Percentiles rank a stretch among this genome's conserved stretches.
These are phyloP conservation scores for Phalacrocorax carbo DNA, from an alignment of 2,113 vertebrate species.

Conservation along the genomic window DNA sequence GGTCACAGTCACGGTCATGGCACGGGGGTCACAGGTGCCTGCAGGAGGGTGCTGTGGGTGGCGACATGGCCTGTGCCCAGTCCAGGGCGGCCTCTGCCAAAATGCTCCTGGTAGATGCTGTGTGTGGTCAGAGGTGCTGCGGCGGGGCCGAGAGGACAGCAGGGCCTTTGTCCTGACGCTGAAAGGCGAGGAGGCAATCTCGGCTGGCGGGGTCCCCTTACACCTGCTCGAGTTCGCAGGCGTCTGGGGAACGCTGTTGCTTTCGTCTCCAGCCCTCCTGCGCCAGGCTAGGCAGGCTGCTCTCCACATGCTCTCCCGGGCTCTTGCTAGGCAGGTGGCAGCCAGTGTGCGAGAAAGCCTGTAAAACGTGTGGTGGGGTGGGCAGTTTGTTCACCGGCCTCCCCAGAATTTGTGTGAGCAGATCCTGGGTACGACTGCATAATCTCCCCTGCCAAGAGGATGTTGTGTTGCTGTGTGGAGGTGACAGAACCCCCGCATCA, in stretches of 20 bases:
- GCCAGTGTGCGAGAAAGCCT: rapidly evolving
- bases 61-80: neutral
- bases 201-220: rapidly evolving
- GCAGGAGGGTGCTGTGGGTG: rapidly evolving
- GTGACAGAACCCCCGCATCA: rapidly evolving
- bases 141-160: neutral
- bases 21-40: neutral
- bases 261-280: neutral
- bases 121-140: rapidly evolving
- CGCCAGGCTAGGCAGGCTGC: rapidly evolving
- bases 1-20: too few relatives aligned
- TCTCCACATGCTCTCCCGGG: rapidly evolving
- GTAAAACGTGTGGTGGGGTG: rapidly evolving
- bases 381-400: neutral
- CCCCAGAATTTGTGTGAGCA: neutral
- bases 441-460: neutral
- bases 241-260: rapidly evolving
- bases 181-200: rapidly evolving
- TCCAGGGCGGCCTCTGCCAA: rapidly evolving
- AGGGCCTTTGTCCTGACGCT: neutral
- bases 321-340: rapidly evolving
- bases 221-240: rapidly evolving
- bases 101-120: rapidly evolving
- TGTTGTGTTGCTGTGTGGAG: rapidly evolving
- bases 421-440: rapidly evolving